Conservation (phyloP, 2,797 vertebrate genomes). For the Spinibarbus caldwelli region DNA sequence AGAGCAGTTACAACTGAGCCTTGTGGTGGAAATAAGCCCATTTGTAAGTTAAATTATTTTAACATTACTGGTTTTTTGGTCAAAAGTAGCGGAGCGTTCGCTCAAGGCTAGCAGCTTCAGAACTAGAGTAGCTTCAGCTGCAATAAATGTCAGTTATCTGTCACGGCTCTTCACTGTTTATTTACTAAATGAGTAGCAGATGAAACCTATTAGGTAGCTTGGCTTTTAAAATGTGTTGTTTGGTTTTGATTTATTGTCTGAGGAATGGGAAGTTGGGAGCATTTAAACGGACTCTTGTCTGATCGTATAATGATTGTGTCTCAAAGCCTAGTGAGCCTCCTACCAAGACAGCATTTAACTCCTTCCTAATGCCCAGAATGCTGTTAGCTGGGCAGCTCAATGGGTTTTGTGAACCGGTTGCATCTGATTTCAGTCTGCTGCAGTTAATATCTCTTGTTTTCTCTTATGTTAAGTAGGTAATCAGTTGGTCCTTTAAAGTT, state of each 20-base stretch:
- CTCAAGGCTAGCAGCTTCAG: slow-evolving; percentile 7
- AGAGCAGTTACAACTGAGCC: background rate
- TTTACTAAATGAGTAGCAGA: background rate
- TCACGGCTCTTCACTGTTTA: background rate
- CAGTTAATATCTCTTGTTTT: background rate
- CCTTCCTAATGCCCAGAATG: background rate
- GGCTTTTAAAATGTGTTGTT: background rate
- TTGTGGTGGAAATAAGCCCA: background rate
- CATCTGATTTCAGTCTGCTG: background rate
- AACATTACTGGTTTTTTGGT: background rate
- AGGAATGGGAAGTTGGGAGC: background rate
- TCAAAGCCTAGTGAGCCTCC: background rate
- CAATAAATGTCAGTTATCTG: slow-evolving; percentile 43
- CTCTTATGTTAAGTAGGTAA: background rate
- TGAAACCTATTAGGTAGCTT: too few species aligned
- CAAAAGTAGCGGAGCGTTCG: background rate
- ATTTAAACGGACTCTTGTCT: background rate
- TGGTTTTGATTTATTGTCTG: background rate
- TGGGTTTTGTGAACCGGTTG: background rate
- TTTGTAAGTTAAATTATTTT: background rate
- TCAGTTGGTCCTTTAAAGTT: background rate
- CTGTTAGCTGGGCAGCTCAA: background rate
- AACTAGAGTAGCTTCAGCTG: background rate
- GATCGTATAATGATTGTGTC: background rate
- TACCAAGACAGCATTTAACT: background rate